Conservation (phyloP, 2,888 invertebrate genomes). For the Sicus ferrugineus region DNA sequence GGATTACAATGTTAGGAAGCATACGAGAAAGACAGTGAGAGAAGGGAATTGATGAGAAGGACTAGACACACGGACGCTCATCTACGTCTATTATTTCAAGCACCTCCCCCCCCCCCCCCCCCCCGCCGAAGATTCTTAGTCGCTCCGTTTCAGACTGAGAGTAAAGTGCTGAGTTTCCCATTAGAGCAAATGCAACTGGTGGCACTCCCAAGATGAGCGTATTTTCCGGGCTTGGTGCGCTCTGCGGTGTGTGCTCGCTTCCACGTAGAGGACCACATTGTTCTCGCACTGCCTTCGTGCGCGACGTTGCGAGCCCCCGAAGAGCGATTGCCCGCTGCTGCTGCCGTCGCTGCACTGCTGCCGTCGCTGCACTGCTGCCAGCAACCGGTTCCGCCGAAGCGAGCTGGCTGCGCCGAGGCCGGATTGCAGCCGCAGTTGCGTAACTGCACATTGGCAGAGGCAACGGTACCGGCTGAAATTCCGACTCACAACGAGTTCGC, state of each 20-base stretch:
- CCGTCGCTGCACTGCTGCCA: background rate
- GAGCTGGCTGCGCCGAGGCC: background rate
- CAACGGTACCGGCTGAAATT: constrained; percentile 19
- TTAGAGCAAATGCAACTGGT: no score
- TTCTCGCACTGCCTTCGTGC: background rate
- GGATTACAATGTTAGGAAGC: no score
- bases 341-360: constrained; percentile 34
- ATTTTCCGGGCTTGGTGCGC: no score
- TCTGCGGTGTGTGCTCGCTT: constrained; percentile 11
- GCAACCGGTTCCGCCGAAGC: constrained; percentile 30
- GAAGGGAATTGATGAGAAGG: no score
- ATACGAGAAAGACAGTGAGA: no score
- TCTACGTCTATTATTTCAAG: no score
- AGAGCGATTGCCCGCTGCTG: background rate
- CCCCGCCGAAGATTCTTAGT: no score
- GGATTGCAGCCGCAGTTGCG: constrained; percentile 42
- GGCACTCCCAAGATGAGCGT: no score
- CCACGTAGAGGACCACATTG: constrained; percentile 12
- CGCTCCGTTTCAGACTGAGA: no score
- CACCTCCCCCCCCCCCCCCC: no score
- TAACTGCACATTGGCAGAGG: constrained; percentile 46
- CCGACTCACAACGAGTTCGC: constrained; percentile 52
- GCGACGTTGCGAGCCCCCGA: background rate
- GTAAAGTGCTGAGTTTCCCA: no score
- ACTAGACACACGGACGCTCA: no score